A percentile compares a stretch with the other conserved stretches of the same genome.
Evolutionary conservation across 2,888 invertebrate genomes (phyloP).

Genomic region (Aleiodes testaceus): DNA sequence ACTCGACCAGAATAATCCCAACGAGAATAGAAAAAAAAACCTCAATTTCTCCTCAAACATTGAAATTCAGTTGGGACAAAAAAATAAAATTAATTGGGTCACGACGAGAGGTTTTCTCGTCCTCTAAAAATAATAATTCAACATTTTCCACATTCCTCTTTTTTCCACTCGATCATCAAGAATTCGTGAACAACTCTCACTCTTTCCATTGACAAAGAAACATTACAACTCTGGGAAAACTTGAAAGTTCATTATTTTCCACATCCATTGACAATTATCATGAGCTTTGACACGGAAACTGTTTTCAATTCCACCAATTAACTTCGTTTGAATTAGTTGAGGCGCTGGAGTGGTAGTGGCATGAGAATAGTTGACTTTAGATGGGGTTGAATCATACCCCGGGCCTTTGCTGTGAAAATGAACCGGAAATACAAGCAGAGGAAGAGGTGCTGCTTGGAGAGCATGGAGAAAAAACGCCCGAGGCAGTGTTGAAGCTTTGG

Average conservation of each 20-base stretch:
- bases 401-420: neutral
- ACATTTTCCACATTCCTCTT: too few species aligned
- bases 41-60: neutral
- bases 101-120: too few species aligned
- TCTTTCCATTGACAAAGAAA: too few species aligned
- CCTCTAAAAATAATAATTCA: too few species aligned
- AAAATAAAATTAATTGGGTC: too few species aligned
- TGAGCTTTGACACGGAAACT: slow-evolving; percentile 22
- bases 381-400: neutral
- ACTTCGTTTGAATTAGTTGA: neutral
- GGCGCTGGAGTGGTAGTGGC: neutral
- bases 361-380: neutral
- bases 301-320: slow-evolving; percentile 9
- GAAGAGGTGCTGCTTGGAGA: neutral
- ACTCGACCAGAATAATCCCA: too few species aligned
- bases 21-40: neutral
- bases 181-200: too few species aligned
- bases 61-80: neutral
- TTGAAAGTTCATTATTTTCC: neutral
- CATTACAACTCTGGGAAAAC: too few species aligned
- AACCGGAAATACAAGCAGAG: neutral
- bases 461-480: neutral
- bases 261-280: slow-evolving; percentile 12
- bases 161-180: too few species aligned
- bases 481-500: slow-evolving; percentile 5